Conservation (phyloP, 2,113 vertebrate species). For the Orcinus orca region DNA sequence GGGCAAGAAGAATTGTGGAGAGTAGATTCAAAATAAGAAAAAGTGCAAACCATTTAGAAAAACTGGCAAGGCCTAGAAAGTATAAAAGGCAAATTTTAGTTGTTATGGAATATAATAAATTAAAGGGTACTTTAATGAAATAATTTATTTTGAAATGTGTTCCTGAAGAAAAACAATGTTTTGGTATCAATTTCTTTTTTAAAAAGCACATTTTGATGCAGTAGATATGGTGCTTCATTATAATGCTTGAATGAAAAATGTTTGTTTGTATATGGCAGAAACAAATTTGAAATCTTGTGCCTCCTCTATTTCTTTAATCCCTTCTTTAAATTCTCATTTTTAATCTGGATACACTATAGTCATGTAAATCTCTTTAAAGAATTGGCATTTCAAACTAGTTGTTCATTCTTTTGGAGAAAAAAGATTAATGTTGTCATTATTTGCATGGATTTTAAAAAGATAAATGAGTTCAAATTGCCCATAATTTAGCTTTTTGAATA, state of each 20-base stretch:
- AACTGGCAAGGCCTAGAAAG: not conserved
- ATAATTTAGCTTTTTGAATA: conserved; percentile 65
- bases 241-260: not conserved
- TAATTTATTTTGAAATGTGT: not conserved
- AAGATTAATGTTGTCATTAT: conserved; percentile 62
- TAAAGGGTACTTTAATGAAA: not conserved
- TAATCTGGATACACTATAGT: not conserved
- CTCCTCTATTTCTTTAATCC: not conserved
- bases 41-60: not conserved
- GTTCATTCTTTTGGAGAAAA: not conserved
- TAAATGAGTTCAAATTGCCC: conserved; percentile 66
- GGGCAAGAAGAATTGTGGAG: not conserved
- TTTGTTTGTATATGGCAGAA: not conserved
- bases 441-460: conserved; percentile 57
- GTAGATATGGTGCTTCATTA: not conserved
- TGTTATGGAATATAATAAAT: not conserved
- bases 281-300: not conserved
- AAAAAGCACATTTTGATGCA: not conserved
- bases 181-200: not conserved
- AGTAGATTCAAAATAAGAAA: not conserved
- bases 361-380: not conserved
- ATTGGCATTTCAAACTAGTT: conserved; percentile 43
- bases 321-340: conserved; percentile 36
- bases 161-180: not conserved
- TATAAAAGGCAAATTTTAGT: not conserved